Percentiles rank a stretch among this genome's conserved stretches.
These are phyloP conservation scores for Umimayanthus kanabou DNA, from an alignment of 92 coral and sea anemone genomes.

Conservation along the genomic window DNA sequence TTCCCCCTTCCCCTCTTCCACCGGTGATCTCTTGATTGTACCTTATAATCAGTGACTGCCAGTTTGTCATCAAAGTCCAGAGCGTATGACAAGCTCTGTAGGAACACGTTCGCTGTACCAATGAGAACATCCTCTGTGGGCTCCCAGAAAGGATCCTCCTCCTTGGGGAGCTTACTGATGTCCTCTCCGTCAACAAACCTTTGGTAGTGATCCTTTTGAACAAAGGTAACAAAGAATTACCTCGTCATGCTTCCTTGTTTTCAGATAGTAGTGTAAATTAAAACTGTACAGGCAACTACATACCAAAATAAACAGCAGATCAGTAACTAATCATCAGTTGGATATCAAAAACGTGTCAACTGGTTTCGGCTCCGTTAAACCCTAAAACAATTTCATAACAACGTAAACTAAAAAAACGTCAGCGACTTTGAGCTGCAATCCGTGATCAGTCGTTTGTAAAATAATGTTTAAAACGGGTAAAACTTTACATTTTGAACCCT, in stretches of 20 bases:
- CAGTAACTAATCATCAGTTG: too few relatives aligned
- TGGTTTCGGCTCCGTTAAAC: too few relatives aligned
- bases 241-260: background rate
- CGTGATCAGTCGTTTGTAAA: too few relatives aligned
- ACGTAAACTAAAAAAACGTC: background rate
- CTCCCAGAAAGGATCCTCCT: slow-evolving; percentile 98
- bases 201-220: slow-evolving; percentile 85
- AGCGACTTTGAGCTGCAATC: background rate
- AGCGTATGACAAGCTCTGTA: slow-evolving; percentile 94
- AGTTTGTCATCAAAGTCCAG: slow-evolving; percentile 97
- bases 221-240: background rate
- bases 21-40: background rate
- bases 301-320: too few relatives aligned
- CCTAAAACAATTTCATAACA: background rate
- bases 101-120: slow-evolving; percentile 95
- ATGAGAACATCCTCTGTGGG: slow-evolving; percentile 92
- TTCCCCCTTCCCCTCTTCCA: too few relatives aligned
- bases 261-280: background rate
- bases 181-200: slow-evolving; percentile 86
- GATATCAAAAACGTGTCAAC: too few relatives aligned
- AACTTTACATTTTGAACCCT: too few relatives aligned
- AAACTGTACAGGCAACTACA: too few relatives aligned
- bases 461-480: too few relatives aligned
- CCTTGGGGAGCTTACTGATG: slow-evolving; percentile 69
- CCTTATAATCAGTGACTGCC: slow-evolving; percentile 96